Percentiles rank a stretch among this genome's conserved stretches.
Evolutionary conservation across 92 coral and sea anemone species (phyloP).

Genomic region (Porites evermanni): DNA sequence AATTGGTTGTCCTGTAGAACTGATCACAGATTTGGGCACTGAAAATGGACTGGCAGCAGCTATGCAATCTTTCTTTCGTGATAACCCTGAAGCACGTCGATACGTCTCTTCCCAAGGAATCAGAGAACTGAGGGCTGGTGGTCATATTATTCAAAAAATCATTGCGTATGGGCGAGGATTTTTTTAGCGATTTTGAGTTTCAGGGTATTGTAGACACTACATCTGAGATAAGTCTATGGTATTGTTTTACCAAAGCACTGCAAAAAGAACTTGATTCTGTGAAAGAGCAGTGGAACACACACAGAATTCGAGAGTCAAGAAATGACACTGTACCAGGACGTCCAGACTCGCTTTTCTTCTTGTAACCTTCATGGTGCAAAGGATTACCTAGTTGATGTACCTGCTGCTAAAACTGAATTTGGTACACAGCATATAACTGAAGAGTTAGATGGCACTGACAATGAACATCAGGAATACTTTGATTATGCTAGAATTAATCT

Average conservation of each 20-base stretch:
- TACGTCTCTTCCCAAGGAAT: constrained; percentile 66
- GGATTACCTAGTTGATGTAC: not conserved
- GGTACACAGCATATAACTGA: constrained; percentile 20
- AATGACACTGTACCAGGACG: constrained; percentile 48
- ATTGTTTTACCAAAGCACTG: constrained; percentile 35
- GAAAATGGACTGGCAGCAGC: constrained; percentile 65
- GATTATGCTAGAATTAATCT: constrained; percentile 31
- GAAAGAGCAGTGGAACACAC: constrained; percentile 66
- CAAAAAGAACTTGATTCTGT: constrained; percentile 43
- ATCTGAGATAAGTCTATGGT: constrained; percentile 37
- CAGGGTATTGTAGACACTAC: constrained; percentile 48
- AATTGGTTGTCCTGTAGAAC: constrained; percentile 45
- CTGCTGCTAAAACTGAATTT: not conserved
- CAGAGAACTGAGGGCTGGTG: constrained; percentile 65
- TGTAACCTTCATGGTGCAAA: constrained; percentile 49
- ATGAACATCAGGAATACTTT: constrained; percentile 41
- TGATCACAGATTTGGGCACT: constrained; percentile 48
- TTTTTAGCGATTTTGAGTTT: constrained; percentile 39
- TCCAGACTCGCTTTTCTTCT: constrained; percentile 56
- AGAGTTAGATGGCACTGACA: not conserved
- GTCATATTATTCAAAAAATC: constrained; percentile 17
- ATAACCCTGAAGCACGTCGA: constrained; percentile 55
- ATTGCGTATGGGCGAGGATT: constrained; percentile 27
- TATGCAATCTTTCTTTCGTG: constrained; percentile 57
- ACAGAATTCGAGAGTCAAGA: constrained; percentile 52